Base-by-base conservation (phyloP, 2,888 invertebrate genomes). In the Prosapia bicincta region DNA sequence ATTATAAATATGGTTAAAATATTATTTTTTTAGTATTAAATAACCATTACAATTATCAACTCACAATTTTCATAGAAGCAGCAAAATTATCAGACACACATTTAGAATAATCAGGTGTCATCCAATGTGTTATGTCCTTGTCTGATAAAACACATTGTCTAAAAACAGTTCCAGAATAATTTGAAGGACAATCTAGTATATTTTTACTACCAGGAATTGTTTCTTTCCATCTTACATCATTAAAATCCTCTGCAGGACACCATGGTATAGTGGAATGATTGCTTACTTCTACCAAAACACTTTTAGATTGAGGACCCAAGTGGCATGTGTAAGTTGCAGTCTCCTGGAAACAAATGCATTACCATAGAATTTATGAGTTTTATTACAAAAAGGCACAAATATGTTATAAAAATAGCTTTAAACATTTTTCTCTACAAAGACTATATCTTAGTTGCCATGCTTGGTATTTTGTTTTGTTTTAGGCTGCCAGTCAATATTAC, bases 281-380 rank as follows among this genome's bases (percentile, higher is more conserved):
- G 20, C 90, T 87, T 79, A 93, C 87, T 83, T 89, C 85, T 79
- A 93, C 91, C 83, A 92, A 89, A 82, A 92, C 86, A 72, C 79
- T 76, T 6, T 79, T 79, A 7, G 78, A 70, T n/a, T 79, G 79
- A 15, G 77, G 72, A 13, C 80, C 79, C 5, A 87, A 87, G 82
- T 92, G 89, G 82, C 95, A 95, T 0, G 92, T 90, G 82, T 92
- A 95, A 80, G 90, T 90, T 0, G 91, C 90, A 0, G 93, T 92
- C 89, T 92, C 93, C 92, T 94, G 84, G 38, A 85, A 84, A 71
- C 15, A 26, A 26, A 74, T 30, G 20, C 9, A 69, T 69, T 7
- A 24, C 20, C 9, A 72, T n/a, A n/a, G n/a, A n/a, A n/a, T n/a
- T 13, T 20, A 67, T n/a, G n/a, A n/a, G n/a, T n/a, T n/a, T n/a